These are phyloP conservation scores for Pelecanus crispus DNA, from an alignment of 2,113 vertebrate species.

Conservation along the genomic window DNA sequence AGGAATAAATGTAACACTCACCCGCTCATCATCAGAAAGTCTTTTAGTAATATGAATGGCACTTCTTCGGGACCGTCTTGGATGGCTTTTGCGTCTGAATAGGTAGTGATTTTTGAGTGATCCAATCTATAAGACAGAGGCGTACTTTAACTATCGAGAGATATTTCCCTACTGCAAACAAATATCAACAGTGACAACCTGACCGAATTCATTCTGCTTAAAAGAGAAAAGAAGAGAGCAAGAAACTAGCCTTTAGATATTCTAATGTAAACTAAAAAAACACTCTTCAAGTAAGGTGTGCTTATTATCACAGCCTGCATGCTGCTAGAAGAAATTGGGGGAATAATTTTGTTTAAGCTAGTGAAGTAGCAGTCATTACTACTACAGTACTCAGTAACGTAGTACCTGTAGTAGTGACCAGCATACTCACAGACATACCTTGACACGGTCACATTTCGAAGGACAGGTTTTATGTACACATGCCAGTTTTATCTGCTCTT, in stretches of 20 bases:
- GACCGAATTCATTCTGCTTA: background rate
- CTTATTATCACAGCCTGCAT: background rate
- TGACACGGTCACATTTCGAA: accelerated
- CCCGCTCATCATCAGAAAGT: conserved; percentile 89
- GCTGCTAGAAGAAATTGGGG: background rate
- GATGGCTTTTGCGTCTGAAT: conserved; percentile 86
- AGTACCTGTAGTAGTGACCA: background rate
- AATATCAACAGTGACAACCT: background rate
- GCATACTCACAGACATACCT: accelerated
- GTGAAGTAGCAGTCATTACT: background rate
- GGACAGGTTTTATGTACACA: accelerated
- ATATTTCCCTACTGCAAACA: background rate
- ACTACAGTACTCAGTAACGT: accelerated
- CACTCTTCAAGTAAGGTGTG: no score
- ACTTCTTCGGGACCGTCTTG: conserved; percentile 86
- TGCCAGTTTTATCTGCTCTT: accelerated
- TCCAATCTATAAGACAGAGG: conserved; percentile 83
- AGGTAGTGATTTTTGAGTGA: conserved; percentile 93
- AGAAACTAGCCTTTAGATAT: background rate
- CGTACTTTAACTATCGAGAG: background rate
- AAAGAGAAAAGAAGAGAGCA: background rate
- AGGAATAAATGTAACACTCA: conserved; percentile 58
- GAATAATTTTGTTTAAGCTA: background rate
- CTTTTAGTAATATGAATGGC: conserved; percentile 87
- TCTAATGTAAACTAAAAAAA: background rate